Percentiles rank a stretch among this genome's conserved stretches.
These are phyloP conservation scores for Botia kubotai DNA, from an alignment of 2,797 vertebrate genomes.

Conservation along the genomic window DNA sequence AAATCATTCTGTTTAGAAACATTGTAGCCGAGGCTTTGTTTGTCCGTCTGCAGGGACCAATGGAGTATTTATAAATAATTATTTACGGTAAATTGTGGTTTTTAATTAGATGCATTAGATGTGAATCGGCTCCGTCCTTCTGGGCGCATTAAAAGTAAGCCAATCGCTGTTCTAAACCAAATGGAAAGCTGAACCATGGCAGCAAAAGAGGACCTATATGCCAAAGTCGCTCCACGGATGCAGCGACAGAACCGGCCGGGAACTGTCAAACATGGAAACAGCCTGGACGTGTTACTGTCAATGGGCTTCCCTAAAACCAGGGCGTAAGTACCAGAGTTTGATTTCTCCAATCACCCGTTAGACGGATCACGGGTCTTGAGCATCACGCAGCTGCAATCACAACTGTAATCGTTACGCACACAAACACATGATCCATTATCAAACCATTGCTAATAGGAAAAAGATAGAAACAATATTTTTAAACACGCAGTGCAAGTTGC, in stretches of 20 bases:
- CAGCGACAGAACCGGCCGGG: conserved; percentile 86
- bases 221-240: conserved; percentile 91
- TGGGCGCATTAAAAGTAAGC: conserved; percentile 52
- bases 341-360: conserved; percentile 37
- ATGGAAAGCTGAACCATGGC: conserved; percentile 86
- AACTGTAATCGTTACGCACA: not conserved
- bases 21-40: conserved; percentile 59
- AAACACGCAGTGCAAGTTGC: not conserved
- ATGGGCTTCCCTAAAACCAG: conserved; percentile 95
- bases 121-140: conserved; percentile 38
- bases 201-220: conserved; percentile 90
- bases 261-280: conserved; percentile 89
- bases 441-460: not conserved
- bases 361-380: not conserved
- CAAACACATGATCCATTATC: not conserved
- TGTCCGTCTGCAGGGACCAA: conserved; percentile 42
- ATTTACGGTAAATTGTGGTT: conserved; percentile 52
- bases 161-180: conserved; percentile 61
- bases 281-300: conserved; percentile 91
- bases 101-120: conserved; percentile 47
- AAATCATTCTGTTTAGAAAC: conserved; percentile 56
- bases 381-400: conserved; percentile 27
- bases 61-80: conserved; percentile 49
- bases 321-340: conserved; percentile 85
- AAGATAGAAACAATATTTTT: too few relatives aligned